Conservation (phyloP, 1,140 invertebrate species). For the Ceratitis capitata region DNA sequence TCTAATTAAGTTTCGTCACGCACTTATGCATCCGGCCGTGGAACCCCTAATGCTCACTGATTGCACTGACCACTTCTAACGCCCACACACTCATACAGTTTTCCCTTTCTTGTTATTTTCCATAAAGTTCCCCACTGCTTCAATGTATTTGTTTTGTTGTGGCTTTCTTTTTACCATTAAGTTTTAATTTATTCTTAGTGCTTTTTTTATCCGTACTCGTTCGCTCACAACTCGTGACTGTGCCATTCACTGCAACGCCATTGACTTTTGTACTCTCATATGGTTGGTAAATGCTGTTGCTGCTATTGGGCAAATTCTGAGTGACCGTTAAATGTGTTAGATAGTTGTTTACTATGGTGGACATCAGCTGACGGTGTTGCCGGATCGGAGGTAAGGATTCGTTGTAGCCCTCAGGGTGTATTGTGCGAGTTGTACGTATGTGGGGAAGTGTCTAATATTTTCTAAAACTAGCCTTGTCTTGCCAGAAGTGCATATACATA, state of each 20-base stretch:
- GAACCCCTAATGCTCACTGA: background rate
- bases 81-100: background rate
- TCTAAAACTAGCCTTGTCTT: no score
- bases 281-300: background rate
- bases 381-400: background rate
- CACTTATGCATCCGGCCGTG: conserved; percentile 52
- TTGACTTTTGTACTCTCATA: conserved; percentile 42
- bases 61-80: conserved; percentile 16
- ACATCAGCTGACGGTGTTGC: background rate
- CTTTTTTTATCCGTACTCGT: conserved; percentile 32
- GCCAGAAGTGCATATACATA: no score
- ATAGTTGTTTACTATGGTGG: background rate
- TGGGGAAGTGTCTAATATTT: no score
- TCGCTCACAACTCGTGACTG: conserved; percentile 40
- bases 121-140: background rate
- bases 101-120: background rate
- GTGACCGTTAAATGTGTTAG: conserved; percentile 10
- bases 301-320: background rate
- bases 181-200: background rate
- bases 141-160: background rate
- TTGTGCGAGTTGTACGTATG: no score
- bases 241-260: background rate
- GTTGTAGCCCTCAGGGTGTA: no score
- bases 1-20: conserved; percentile 54
- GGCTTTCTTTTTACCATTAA: background rate